Evolutionary conservation across 2,888 invertebrate genomes (phyloP).

Genomic region (Caradrina kadenii): DNA sequence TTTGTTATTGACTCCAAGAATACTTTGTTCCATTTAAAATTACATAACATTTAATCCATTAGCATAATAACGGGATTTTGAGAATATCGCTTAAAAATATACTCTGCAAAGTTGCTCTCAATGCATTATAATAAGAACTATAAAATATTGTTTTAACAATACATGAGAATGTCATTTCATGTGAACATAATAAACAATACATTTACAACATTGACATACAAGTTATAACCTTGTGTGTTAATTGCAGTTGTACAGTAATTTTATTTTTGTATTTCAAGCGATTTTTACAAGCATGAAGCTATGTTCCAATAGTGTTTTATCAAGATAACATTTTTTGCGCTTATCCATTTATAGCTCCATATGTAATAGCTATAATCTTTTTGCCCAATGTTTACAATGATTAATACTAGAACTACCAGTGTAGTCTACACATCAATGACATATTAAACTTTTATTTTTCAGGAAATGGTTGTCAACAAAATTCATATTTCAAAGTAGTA

Average conservation of each 20-base stretch:
- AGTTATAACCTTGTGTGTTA: constrained; percentile 40
- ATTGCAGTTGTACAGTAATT: constrained; percentile 20
- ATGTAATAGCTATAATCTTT: not conserved
- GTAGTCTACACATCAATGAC: not conserved
- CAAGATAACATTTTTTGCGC: not conserved
- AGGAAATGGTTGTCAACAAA: constrained; percentile 76
- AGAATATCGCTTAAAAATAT: too few relatives aligned
- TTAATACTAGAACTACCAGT: not conserved
- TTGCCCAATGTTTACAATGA: not conserved
- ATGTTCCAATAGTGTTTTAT: not conserved
- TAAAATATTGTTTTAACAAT: constrained; percentile 19
- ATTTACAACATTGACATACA: not conserved
- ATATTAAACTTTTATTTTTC: constrained; percentile 51
- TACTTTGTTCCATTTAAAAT: not conserved
- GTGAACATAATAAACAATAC: constrained; percentile 23
- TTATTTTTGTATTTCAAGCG: constrained; percentile 7
- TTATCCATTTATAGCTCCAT: not conserved
- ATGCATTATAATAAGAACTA: constrained; percentile 5
- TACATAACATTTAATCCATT: not conserved
- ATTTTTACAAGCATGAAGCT: constrained; percentile 9
- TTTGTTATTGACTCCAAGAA: not conserved
- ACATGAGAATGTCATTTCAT: constrained; percentile 15
- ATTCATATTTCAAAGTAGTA: constrained; percentile 83
- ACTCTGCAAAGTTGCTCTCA: too few relatives aligned
- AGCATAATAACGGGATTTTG: not conserved